Evolutionary conservation across 1,140 invertebrate species (phyloP).

Genomic region (Rhopalosiphum padi): DNA sequence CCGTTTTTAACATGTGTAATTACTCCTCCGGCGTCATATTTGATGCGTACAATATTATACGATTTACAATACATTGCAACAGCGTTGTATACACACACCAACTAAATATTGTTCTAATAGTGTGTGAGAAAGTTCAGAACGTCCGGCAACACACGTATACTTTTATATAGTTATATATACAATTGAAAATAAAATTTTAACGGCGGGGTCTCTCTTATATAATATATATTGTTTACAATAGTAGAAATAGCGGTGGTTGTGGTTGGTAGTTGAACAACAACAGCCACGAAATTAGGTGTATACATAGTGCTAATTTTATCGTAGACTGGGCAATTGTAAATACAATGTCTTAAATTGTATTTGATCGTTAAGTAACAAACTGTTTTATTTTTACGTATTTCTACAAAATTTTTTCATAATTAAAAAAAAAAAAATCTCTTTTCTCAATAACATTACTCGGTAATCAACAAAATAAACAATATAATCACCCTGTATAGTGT

Average conservation of each 20-base stretch:
- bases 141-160: neutral
- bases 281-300: neutral
- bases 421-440: too few relatives aligned
- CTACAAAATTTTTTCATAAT: too few relatives aligned
- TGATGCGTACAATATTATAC: neutral
- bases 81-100: neutral
- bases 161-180: neutral
- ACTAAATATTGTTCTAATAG: conserved; percentile 23
- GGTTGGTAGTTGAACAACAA: neutral
- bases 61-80: neutral
- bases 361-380: too few relatives aligned
- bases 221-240: neutral
- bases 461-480: too few relatives aligned
- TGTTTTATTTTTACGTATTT: too few relatives aligned
- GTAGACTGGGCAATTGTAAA: too few relatives aligned
- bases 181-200: conserved; percentile 25
- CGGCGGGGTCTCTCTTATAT: neutral
- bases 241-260: neutral
- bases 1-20: neutral
- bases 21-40: neutral
- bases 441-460: too few relatives aligned
- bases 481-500: too few relatives aligned
- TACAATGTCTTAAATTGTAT: too few relatives aligned
- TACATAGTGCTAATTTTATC: neutral
- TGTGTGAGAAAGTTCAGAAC: conserved; percentile 35